Evolutionary conservation across 2,888 invertebrate genomes (phyloP), one percentile per base, ranked within the genome.

Genomic region (Polyploca ridens): DNA sequence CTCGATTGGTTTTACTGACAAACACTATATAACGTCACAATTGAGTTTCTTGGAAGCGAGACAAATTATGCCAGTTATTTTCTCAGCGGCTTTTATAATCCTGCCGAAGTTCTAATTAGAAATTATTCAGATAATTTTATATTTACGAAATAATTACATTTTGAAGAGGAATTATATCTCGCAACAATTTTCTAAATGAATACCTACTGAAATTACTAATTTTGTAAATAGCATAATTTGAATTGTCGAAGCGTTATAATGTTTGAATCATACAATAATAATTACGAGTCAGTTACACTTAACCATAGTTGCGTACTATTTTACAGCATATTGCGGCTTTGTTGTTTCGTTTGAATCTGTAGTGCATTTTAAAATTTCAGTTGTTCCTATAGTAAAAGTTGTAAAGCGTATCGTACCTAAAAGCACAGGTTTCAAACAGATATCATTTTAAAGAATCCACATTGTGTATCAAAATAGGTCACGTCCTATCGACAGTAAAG

Each of bases 41-140:
- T 7, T 4, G 54, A 6, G 54, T 54, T 54, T 19, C 16, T 54
- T 19, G 16, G 19, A 54, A 54, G 19, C 49, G 14, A 54, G 10
- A 5, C 54, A n/a, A 54, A 54, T 54, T 54, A 54, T 54, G 19
- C 2, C 19, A 54, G 54, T 19, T 54, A 54, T 54, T 54, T 54
- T 54, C 54, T 16, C 54, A 7, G n/a, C 19, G 54, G 54, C 54
- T 19, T 54, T n/a, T 54, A n/a, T n/a, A 46, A 46, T 46, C 46
- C n/a, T 46, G 46, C 2, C 46, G 7, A 46, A 46, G 7, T 54
- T 19, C n/a, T 54, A 16, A 54, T 54, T 54, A 54, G 54, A 54
- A 54, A 54, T 54, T 54, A 19, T 54, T 19, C 19, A 10, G 10
- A 19, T 54, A 19, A 54, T 54, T 54, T 54, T 19, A 54, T 10